Base-by-base conservation (phyloP, 2,888 invertebrate species). In the Amiota minor region DNA sequence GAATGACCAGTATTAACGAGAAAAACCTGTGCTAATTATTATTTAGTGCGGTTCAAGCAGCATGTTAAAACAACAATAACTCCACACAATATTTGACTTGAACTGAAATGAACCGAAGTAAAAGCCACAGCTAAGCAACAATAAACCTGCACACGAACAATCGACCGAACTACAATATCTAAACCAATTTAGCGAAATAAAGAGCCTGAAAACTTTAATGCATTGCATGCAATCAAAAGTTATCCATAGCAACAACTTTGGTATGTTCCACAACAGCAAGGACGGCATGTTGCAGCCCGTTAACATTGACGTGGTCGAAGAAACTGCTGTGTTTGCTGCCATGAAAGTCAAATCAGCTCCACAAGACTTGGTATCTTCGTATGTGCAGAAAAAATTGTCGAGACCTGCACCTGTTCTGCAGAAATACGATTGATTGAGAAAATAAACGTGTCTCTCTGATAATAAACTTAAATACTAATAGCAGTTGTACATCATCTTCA, bases 381-480 rank as follows among this genome's bases (percentile, higher is more conserved):
- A 23, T 23, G 23, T 11, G 62, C 4, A 9, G 35, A 11, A 6
- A 14, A 50, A 23, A 12, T 47, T 70, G 49, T 16, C 61, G 49
- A 20, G 49, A 16, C 47, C 62, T 82, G 86, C 85, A 86, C 87
- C 85, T 86, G 85, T 87, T 86, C 86, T 85, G 77, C 84, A 84
- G 82, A 86, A 84, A 85, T 84, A 78, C 79, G 85, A 80, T 77
- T 81, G n/a, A 65, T 10, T 47, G 65, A 16, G 18, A 20, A 10
- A 65, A 47, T 49, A 50, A 46, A 35, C 46, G 62, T 62, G 72
- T 70, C 45, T 50, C 16, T 10, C 78, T 82, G 86, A 87, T 87
- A 85, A 87, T 85, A 87, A 86, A 87, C 85, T 85, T 86, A 83
- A 87, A 85, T 85, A 85, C 87, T 87, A 87, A 85, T 85, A 87